Evolutionary conservation across 2,797 vertebrate species (phyloP).

Genomic region (Eulemur coronatus): DNA sequence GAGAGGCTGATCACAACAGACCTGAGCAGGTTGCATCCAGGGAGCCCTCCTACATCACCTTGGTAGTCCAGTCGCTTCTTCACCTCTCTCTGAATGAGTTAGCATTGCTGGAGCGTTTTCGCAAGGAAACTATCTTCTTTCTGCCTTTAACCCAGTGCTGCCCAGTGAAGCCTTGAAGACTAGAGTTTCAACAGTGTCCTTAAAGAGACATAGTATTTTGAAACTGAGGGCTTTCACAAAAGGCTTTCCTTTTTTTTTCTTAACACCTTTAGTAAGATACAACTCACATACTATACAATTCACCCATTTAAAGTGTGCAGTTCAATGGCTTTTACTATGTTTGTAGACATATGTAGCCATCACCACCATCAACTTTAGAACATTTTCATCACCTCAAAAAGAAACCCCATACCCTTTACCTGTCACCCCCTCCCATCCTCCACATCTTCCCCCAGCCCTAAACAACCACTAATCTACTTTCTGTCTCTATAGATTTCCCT

Average conservation of each 20-base stretch:
- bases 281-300: background rate
- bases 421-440: background rate
- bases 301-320: background rate
- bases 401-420: background rate
- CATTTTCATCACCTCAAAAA: constrained; percentile 49
- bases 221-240: background rate
- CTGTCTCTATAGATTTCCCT: constrained; percentile 8
- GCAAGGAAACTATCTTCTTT: background rate
- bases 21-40: background rate
- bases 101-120: background rate
- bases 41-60: background rate
- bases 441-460: background rate
- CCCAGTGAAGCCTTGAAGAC: background rate
- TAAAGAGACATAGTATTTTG: constrained; percentile 21
- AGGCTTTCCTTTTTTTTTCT: background rate
- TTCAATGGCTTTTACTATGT: constrained; percentile 29
- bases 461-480: constrained; percentile 28
- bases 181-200: background rate
- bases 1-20: background rate
- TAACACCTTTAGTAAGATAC: constrained; percentile 7
- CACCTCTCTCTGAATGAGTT: background rate
- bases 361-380: constrained; percentile 33
- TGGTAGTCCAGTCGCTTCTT: constrained; percentile 1
- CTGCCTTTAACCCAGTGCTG: constrained; percentile 35
- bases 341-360: background rate